These are phyloP conservation scores for Atta colombica DNA, from an alignment of 1,140 invertebrate species.

Conservation along the genomic window DNA sequence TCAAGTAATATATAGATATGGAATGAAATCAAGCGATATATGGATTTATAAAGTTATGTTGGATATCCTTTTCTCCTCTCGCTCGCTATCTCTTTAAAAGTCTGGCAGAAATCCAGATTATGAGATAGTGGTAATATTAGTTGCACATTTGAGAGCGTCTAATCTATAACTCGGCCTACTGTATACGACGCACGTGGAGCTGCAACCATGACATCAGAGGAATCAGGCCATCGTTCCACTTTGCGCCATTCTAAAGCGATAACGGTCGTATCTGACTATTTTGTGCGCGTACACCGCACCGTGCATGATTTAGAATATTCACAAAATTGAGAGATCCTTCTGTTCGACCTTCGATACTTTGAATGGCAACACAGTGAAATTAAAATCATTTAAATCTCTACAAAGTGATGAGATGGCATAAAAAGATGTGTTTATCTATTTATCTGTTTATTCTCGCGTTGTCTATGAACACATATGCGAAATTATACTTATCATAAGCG, in stretches of 20 bases:
- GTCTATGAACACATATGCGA: conserved; percentile 41
- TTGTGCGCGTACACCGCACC: conserved; percentile 65
- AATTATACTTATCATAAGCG: conserved; percentile 56
- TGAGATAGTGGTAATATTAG: conserved; percentile 64
- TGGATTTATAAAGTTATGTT: not conserved
- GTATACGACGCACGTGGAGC: conserved; percentile 75
- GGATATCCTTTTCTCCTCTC: not conserved
- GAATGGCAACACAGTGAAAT: too few relatives aligned
- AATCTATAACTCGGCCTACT: conserved; percentile 67
- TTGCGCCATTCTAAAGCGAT: conserved; percentile 80
- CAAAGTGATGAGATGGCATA: not conserved
- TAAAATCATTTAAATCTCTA: too few relatives aligned
- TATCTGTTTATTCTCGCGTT: not conserved
- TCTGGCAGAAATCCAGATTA: conserved; percentile 74
- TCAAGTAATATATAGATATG: not conserved
- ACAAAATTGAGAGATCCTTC: not conserved
- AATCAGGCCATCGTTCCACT: conserved; percentile 84
- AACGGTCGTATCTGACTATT: conserved; percentile 78
- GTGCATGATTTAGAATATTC: conserved; percentile 6
- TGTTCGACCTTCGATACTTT: not conserved
- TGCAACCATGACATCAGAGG: conserved; percentile 82
- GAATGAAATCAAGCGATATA: not conserved
- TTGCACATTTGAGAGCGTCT: conserved; percentile 68
- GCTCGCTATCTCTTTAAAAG: conserved; percentile 37
- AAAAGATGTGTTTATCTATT: not conserved